These are phyloP conservation scores for Lanistes nyassanus DNA, from an alignment of 1,140 invertebrate species.

Conservation along the genomic window DNA sequence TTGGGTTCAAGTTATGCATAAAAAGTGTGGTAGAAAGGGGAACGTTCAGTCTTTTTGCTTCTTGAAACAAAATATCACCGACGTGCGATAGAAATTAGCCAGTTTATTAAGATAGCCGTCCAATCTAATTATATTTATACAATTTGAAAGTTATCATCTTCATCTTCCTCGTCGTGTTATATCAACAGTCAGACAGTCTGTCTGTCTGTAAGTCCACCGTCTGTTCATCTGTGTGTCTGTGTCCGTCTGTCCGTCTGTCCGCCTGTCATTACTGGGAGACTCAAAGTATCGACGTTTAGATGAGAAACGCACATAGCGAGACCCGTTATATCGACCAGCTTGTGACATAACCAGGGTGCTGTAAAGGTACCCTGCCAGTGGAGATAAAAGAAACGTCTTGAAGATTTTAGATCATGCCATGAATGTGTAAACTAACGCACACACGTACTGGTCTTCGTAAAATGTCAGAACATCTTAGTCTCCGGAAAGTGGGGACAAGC, in stretches of 20 bases:
- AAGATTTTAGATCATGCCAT: background rate
- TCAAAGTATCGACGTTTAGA: no score
- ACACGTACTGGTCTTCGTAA: no score
- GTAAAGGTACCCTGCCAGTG: background rate
- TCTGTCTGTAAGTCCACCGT: background rate
- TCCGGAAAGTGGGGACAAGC: constrained; percentile 4
- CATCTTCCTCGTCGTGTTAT: no score
- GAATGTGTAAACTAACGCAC: no score
- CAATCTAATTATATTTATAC: no score
- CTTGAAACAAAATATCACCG: no score
- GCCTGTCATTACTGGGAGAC: background rate
- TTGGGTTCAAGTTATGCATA: no score
- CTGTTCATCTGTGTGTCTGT: background rate
- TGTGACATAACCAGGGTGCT: background rate
- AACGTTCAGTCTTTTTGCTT: no score
- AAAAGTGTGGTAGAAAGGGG: no score
- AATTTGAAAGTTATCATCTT: no score
- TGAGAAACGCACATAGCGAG: background rate
- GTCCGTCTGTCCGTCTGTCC: background rate
- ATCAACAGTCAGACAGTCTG: background rate
- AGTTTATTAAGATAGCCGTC: no score
- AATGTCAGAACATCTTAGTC: constrained; percentile 15
- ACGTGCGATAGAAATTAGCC: no score
- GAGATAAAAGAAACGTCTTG: background rate
- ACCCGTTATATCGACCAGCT: background rate